Percentiles rank a stretch among this genome's conserved stretches.
Conservation (phyloP, 2,888 invertebrate genomes). For the Thecocarcelia acutangulata region DNA sequence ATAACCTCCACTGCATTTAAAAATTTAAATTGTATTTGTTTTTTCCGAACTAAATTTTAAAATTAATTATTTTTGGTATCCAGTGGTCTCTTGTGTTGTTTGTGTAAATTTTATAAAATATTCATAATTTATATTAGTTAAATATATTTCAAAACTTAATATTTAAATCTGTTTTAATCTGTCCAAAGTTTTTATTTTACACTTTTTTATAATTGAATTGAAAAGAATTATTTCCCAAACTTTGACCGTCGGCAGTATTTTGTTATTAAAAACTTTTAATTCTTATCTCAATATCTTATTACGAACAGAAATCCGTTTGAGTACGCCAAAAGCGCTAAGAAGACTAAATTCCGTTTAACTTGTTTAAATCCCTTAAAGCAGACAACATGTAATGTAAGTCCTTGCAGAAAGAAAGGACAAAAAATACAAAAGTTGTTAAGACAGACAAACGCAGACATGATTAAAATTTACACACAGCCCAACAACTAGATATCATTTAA, state of each 20-base stretch:
- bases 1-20: no score
- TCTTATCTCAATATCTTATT: background rate
- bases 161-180: no score
- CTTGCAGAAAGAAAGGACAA: constrained; percentile 1
- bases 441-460: constrained; percentile 49
- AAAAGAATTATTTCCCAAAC: no score
- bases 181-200: no score
- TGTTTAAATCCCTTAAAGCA: constrained; percentile 67
- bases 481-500: constrained; percentile 1
- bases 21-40: no score
- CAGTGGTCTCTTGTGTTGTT: no score
- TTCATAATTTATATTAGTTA: no score
- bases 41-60: no score
- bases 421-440: constrained; percentile 32
- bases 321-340: constrained; percentile 79
- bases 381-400: constrained; percentile 45
- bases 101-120: no score
- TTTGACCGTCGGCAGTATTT: constrained; percentile 44
- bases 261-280: background rate
- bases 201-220: no score
- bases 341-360: constrained; percentile 75
- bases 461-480: constrained; percentile 10
- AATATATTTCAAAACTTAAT: no score
- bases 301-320: constrained; percentile 72
- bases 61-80: no score